Percentiles rank a stretch among this genome's conserved stretches.
phyloP scores from a whole-genome alignment of 2,888 invertebrate species.

The Lithophane semibrunnea region DNA sequence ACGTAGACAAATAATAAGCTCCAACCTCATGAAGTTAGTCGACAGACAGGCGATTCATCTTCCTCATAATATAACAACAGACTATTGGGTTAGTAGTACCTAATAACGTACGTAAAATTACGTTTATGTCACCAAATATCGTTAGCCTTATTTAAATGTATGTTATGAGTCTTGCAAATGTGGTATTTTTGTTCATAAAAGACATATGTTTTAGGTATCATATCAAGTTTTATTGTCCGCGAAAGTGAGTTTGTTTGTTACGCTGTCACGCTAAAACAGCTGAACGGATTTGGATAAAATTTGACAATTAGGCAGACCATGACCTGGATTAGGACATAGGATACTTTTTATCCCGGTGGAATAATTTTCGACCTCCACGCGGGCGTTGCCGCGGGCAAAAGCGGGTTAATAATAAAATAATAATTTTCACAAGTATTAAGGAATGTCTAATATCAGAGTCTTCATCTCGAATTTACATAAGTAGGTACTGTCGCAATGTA shows the following conservation, averaged over 20 bases:
- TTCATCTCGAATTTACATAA: conserved; percentile 5
- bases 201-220: background rate
- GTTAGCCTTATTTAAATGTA: background rate
- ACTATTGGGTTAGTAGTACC: background rate
- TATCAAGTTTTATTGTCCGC: background rate
- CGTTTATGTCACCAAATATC: background rate
- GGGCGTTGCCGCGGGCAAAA: too few relatives aligned
- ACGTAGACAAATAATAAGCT: background rate
- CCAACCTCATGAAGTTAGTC: background rate
- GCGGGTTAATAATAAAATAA: background rate
- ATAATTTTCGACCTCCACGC: too few relatives aligned
- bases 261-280: too few relatives aligned
- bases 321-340: too few relatives aligned
- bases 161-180: background rate
- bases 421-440: background rate
- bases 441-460: conserved; percentile 1
- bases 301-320: too few relatives aligned
- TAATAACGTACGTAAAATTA: background rate
- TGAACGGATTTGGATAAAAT: too few relatives aligned
- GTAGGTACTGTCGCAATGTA: background rate
- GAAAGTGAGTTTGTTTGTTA: too few relatives aligned
- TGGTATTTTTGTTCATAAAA: background rate
- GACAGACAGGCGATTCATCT: background rate
- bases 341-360: too few relatives aligned
- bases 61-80: background rate